These are phyloP conservation scores for Paratrypauchen microcephalus DNA, from an alignment of 2,797 vertebrate genomes.

Conservation along the genomic window DNA sequence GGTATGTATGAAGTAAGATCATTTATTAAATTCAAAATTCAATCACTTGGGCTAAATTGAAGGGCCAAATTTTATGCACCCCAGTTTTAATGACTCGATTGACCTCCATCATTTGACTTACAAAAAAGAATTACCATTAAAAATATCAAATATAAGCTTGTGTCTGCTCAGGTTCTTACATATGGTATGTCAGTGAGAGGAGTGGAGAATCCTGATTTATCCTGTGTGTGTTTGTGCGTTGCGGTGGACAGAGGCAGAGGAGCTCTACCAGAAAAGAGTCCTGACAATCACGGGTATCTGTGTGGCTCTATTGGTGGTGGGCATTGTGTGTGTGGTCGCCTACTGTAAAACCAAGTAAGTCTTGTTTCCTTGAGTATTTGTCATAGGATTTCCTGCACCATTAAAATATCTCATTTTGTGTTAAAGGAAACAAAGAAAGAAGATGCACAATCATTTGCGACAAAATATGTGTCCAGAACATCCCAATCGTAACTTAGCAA, in stretches of 20 bases:
- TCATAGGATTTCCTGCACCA: neutral
- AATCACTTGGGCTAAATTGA: too few species aligned
- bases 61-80: too few species aligned
- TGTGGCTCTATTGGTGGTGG: constrained; percentile 95
- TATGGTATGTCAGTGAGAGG: neutral
- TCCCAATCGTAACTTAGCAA: constrained; percentile 90
- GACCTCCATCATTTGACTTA: neutral
- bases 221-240: constrained; percentile 30
- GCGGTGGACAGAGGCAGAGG: constrained; percentile 89
- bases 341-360: constrained; percentile 99
- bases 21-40: too few species aligned
- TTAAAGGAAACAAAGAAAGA: constrained; percentile 93
- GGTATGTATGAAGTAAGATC: too few species aligned
- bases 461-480: constrained; percentile 97
- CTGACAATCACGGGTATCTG: constrained; percentile 98
- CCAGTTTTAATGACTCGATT: neutral
- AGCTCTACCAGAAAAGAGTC: constrained; percentile 98
- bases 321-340: constrained; percentile 97
- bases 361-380: neutral
- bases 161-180: constrained; percentile 52
- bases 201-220: constrained; percentile 31
- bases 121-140: too few species aligned
- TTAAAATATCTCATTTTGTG: constrained; percentile 12
- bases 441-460: constrained; percentile 95
- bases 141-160: constrained; percentile 25